A percentile compares a stretch with the other conserved stretches of the same genome.
phyloP scores from a whole-genome alignment of 2,888 invertebrate genomes.

The Nephrotoma guestfalica region DNA sequence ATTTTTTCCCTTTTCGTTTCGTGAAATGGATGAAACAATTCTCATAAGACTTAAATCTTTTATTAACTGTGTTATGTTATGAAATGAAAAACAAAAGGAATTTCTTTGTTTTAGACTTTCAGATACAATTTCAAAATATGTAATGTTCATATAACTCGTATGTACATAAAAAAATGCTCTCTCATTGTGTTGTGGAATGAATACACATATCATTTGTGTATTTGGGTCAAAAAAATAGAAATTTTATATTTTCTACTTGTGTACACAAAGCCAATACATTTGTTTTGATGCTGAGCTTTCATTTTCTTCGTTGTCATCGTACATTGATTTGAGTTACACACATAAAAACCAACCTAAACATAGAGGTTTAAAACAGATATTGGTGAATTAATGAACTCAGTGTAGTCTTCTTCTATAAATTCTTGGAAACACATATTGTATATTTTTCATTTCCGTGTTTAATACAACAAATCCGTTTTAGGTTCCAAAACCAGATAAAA shows the following conservation, averaged over 20 bases:
- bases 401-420: neutral
- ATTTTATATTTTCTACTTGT: neutral
- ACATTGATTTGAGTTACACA: neutral
- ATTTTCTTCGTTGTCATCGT: neutral
- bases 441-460: neutral
- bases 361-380: neutral
- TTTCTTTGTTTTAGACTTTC: neutral
- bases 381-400: neutral
- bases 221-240: neutral
- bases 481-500: no score
- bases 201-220: neutral
- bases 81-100: neutral
- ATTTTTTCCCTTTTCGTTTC: neutral
- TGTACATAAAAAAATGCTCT: neutral
- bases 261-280: neutral
- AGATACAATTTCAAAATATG: neutral
- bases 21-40: neutral
- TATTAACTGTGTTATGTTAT: neutral
- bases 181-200: neutral
- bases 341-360: neutral
- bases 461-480: no score
- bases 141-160: neutral
- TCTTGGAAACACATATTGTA: neutral
- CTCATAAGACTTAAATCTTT: neutral
- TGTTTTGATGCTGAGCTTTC: neutral